phyloP scores from a whole-genome alignment of 2,113 vertebrate species.

The Colossoma macropomum region DNA sequence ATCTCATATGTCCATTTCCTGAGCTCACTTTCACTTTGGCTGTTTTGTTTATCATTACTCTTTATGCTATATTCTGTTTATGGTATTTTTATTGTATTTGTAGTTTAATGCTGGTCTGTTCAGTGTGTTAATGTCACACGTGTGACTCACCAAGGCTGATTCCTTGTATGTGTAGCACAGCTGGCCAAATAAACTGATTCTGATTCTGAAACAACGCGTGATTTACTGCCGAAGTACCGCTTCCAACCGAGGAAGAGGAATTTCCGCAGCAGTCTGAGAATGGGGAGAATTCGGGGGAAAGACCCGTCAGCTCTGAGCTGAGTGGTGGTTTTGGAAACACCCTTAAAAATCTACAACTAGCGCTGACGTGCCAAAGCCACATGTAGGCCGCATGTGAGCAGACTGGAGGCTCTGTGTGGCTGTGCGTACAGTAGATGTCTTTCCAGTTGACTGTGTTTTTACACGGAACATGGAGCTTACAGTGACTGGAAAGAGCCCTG shows the following conservation, averaged over 20 bases:
- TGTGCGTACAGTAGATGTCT: not conserved
- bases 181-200: too few species aligned
- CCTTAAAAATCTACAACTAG: slow-evolving; percentile 6
- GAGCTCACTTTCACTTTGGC: too few species aligned
- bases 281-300: not conserved
- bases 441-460: not conserved
- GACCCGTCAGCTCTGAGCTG: not conserved
- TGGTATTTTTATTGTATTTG: too few species aligned
- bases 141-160: too few species aligned
- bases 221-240: slow-evolving; percentile 53
- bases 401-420: not conserved
- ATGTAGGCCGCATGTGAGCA: slow-evolving; percentile 67
- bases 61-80: too few species aligned
- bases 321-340: slow-evolving; percentile 48
- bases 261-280: slow-evolving; percentile 29
- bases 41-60: too few species aligned
- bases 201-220: too few species aligned
- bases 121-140: too few species aligned
- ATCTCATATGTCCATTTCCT: too few species aligned
- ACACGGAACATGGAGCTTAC: slow-evolving; percentile 8
- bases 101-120: too few species aligned
- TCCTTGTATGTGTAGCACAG: too few species aligned
- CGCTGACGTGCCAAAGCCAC: slow-evolving; percentile 57
- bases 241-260: slow-evolving; percentile 57
- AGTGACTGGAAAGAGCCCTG: not conserved